Evolutionary conservation across 2,113 vertebrate species (phyloP).

Genomic region (Plectropomus leopardus): DNA sequence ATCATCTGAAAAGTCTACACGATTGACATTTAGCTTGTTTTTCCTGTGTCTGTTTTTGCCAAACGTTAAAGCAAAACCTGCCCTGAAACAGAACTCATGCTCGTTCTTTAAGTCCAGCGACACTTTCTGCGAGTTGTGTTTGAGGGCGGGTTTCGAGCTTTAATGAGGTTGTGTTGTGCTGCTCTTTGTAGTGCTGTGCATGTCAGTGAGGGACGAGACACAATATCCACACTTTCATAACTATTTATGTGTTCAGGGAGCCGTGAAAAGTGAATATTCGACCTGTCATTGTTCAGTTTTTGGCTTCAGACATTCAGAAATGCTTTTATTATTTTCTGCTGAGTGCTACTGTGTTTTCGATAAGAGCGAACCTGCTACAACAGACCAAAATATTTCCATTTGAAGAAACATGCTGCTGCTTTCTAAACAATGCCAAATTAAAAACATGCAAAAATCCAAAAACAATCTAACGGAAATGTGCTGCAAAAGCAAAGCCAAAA

Average conservation of each 20-base stretch:
- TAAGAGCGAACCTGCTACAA: no score
- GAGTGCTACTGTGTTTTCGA: not conserved
- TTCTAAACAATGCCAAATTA: no score
- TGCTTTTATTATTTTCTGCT: not conserved
- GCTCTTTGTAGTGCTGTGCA: constrained; percentile 51
- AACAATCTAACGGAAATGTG: no score
- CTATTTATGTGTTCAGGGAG: constrained; percentile 1
- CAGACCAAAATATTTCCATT: no score
- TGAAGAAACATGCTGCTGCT: no score
- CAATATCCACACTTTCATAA: constrained; percentile 21
- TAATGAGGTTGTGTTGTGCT: constrained; percentile 36
- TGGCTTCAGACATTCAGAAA: not conserved
- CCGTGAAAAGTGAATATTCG: constrained; percentile 56
- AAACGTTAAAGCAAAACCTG: not conserved
- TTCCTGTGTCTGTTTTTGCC: constrained; percentile 1
- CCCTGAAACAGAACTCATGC: not conserved
- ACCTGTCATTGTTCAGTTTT: no score
- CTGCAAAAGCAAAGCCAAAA: no score
- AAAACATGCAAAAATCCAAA: no score
- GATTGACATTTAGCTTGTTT: not conserved
- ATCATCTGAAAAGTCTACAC: not conserved
- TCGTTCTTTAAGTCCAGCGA: not conserved
- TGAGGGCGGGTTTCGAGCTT: not conserved
- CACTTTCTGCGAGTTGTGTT: constrained; percentile 23
- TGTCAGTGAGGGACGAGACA: constrained; percentile 50